phyloP scores from a whole-genome alignment of 2,888 invertebrate genomes.

The Hoplodrina ambigua region DNA sequence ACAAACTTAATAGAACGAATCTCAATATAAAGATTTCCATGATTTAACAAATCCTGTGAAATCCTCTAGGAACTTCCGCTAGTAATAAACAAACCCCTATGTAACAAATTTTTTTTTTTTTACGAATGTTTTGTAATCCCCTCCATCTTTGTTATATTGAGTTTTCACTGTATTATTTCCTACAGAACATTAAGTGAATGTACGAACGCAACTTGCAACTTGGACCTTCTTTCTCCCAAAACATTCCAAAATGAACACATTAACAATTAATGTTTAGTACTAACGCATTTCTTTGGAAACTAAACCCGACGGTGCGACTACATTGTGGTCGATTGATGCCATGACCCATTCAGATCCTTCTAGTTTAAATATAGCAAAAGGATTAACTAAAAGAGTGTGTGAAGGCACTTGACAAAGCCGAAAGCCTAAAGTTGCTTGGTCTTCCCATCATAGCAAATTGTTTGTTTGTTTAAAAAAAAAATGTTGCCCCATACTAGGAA shows the following conservation, averaged over 20 bases:
- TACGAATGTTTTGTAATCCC: too few relatives aligned
- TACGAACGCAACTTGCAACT: neutral
- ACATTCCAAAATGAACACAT: constrained; percentile 7
- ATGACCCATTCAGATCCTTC: neutral
- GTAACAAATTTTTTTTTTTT: too few relatives aligned
- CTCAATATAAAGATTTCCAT: too few relatives aligned
- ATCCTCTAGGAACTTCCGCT: too few relatives aligned
- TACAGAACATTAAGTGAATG: neutral
- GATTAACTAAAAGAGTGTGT: neutral
- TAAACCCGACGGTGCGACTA: constrained; percentile 10
- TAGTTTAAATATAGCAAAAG: neutral
- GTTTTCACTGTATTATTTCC: neutral
- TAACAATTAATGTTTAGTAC: constrained; percentile 14
- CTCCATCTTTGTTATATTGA: too few relatives aligned
- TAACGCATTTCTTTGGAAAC: constrained; percentile 12
- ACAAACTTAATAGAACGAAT: too few relatives aligned
- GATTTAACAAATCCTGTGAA: too few relatives aligned
- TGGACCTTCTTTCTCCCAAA: constrained; percentile 4
- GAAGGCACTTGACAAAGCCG: neutral
- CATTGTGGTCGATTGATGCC: neutral
- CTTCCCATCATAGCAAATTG: too few relatives aligned
- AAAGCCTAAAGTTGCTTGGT: neutral
- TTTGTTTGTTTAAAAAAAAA: too few relatives aligned
- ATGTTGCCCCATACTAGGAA: too few relatives aligned
- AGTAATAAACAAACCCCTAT: too few relatives aligned